Conservation (phyloP, 2,113 vertebrate species). For the Catharus minimus region DNA sequence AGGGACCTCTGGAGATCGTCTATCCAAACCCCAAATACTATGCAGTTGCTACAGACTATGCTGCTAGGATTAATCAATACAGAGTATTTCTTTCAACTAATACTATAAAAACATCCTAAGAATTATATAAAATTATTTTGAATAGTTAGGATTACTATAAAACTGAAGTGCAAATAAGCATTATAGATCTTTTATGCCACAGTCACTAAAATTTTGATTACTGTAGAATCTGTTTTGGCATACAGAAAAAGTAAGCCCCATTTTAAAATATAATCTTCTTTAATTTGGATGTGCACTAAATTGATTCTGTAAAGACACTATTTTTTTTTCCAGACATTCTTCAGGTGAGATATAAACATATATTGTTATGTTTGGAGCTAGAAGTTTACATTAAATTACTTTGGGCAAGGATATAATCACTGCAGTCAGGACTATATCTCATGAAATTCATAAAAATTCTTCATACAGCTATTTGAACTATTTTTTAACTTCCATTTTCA, state of each 20-base stretch:
- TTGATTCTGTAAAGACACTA: not conserved
- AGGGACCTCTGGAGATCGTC: not conserved
- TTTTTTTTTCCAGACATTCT: not conserved
- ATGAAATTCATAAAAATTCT: not conserved
- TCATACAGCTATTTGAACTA: not conserved
- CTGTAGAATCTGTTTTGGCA: not conserved
- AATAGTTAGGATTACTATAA: not conserved
- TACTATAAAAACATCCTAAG: not conserved
- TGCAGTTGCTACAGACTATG: not conserved
- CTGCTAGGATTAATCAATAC: not conserved
- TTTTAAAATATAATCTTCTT: not conserved
- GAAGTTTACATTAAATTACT: not conserved
- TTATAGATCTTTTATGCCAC: not conserved
- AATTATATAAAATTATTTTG: not conserved
- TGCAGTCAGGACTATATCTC: not conserved
- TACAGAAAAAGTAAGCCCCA: not conserved
- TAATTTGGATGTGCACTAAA: not conserved
- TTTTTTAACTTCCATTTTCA: not conserved
- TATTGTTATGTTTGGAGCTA: not conserved
- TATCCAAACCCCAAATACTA: not conserved
- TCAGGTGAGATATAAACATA: not conserved
- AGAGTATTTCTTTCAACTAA: conserved; percentile 5
- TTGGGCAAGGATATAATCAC: not conserved
- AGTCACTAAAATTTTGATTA: not conserved
- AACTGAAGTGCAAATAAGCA: not conserved